phyloP scores from a whole-genome alignment of 2,113 vertebrate genomes.

The Epinephelus moara region DNA sequence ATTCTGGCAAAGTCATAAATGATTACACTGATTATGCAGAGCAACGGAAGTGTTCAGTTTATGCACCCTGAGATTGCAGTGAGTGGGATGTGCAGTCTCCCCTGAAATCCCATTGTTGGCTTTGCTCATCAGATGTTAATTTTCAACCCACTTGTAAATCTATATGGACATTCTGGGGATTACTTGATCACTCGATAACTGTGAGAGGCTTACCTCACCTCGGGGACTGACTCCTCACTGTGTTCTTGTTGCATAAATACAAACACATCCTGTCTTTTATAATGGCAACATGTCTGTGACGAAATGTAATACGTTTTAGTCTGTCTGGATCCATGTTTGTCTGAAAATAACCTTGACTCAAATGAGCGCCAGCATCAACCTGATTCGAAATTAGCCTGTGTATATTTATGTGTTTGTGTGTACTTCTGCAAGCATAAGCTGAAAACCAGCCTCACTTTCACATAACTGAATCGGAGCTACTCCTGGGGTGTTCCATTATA shows the following conservation, averaged over 20 bases:
- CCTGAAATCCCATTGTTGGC: constrained; percentile 41
- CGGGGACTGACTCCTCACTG: constrained; percentile 14
- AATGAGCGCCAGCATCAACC: neutral
- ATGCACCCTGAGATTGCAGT: constrained; percentile 29
- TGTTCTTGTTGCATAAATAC: constrained; percentile 6
- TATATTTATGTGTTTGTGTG: neutral
- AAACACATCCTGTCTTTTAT: neutral
- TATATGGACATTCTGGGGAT: constrained; percentile 42
- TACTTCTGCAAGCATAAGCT: neutral
- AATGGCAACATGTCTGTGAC: neutral
- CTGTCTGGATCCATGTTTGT: neutral
- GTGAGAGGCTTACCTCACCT: constrained; percentile 18
- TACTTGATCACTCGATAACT: constrained; percentile 38
- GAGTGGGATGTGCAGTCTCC: constrained; percentile 35
- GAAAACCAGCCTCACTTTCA: constrained; percentile 21
- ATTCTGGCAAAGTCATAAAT: constrained; percentile 23
- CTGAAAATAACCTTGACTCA: constrained; percentile 11
- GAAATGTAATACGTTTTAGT: neutral
- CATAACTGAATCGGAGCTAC: neutral
- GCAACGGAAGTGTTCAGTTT: constrained; percentile 13
- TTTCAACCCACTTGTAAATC: constrained; percentile 51
- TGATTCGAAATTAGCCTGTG: constrained; percentile 10
- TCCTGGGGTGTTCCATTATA: neutral
- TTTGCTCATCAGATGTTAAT: constrained; percentile 48
- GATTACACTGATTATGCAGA: constrained; percentile 42